Evolutionary conservation across 2,888 invertebrate genomes (phyloP), one percentile per base, ranked within the genome.

Genomic region (Scaptomyza reducta): DNA sequence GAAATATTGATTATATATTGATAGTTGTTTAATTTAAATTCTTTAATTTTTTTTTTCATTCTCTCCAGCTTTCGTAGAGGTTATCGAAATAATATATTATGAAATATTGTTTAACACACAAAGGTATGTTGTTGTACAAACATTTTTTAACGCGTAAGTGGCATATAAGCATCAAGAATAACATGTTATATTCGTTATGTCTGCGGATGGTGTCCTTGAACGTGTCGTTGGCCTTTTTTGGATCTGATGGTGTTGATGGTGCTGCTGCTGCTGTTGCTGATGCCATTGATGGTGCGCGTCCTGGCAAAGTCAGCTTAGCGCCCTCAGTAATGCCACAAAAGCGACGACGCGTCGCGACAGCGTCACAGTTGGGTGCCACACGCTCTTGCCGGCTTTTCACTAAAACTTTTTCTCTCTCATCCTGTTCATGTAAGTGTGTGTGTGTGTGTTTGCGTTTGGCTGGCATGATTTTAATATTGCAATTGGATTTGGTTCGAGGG

Each of bases 401-500:
- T 16, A 66, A 69, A 79, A 77, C 63, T 79, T 82, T 82, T 77
- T 71, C 66, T 72, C 35, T 44, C 62, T 59, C 38, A 44, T 44
- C 58, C 44, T 14, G 38, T 3, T 9, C 38, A 25, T 60, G 16
- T 33, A 31, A 18, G n/a, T 65, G 13, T 57, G 22, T 31, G 31
- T 31, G 10, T 31, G 51, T 25, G 11, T 35, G 44, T 46, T 29
- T 54, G 67, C 58, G 25, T 55, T 45, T 33, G n/a, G 14, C 42
- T 42, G 49, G 69, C 74, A 76, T 71, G 85, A 82, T 82, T 82
- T 83, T 87, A 87, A 87, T 83, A 83, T 87, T 83, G 87, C 82
- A 83, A 87, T 82, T 85, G 87, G 82, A 72, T 72, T 79, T 78
- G 66, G 56, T 46, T 25, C 41, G 46, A 35, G 38, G 2, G 38